phyloP scores from a whole-genome alignment of 2,113 vertebrate genomes.

The Pimephales promelas region DNA sequence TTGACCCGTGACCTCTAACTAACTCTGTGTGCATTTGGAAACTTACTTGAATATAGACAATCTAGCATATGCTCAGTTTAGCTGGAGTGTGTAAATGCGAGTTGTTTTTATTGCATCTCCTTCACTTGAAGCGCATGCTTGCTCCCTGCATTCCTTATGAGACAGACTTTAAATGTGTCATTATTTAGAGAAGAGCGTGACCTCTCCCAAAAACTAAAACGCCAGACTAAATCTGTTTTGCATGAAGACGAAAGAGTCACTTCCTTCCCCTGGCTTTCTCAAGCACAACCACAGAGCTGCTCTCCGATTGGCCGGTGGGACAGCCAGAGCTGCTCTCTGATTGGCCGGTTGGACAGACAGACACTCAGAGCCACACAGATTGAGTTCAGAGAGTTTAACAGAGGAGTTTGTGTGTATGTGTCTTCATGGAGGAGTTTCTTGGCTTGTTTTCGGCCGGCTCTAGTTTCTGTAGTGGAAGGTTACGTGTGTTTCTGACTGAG shows the following conservation, averaged over 20 bases:
- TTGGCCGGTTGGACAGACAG: constrained; percentile 57
- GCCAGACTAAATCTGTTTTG: constrained; percentile 40
- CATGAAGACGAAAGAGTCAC: constrained; percentile 31
- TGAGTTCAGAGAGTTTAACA: constrained; percentile 40
- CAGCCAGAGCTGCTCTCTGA: constrained; percentile 50
- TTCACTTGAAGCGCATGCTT: background rate
- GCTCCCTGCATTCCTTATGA: constrained; percentile 4
- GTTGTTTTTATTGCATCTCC: background rate
- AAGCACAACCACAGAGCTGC: constrained; percentile 37
- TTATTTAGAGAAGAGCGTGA: constrained; percentile 29
- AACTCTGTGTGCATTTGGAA: constrained; percentile 49
- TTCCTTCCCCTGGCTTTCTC: constrained; percentile 36
- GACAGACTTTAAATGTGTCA: constrained; percentile 14
- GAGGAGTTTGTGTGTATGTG: constrained; percentile 45
- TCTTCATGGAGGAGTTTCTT: constrained; percentile 13
- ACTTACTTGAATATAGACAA: background rate
- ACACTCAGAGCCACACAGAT: constrained; percentile 66
- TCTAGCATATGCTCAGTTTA: background rate
- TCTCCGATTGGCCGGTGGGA: constrained; percentile 57
- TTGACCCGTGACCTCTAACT: constrained; percentile 72
- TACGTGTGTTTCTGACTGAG: constrained; percentile 22
- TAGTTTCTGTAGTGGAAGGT: constrained; percentile 48
- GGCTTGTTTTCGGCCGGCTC: constrained; percentile 31
- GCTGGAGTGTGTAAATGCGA: background rate
- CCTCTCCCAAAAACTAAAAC: constrained; percentile 19